These are phyloP conservation scores for Cyprinodon tularosa DNA, from an alignment of 2,113 vertebrate genomes.

Conservation along the genomic window DNA sequence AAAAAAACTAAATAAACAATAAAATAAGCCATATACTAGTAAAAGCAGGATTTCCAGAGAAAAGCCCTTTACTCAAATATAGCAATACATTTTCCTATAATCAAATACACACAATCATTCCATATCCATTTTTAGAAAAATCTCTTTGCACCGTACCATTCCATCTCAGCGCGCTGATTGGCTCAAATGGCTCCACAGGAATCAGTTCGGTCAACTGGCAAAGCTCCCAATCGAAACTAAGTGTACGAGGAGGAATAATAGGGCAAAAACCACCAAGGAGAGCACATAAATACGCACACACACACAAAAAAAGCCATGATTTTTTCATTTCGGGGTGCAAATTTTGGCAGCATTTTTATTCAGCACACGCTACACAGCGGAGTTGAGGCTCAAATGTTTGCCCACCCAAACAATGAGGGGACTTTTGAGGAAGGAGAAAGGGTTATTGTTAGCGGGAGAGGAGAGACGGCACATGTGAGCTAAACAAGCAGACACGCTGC, in stretches of 20 bases:
- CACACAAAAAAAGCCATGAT: constrained; percentile 3
- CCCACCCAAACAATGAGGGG: constrained; percentile 68
- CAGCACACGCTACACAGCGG: constrained; percentile 50
- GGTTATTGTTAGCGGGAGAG: constrained; percentile 50
- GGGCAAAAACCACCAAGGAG: constrained; percentile 8
- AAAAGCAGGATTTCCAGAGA: neutral
- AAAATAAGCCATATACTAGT: neutral
- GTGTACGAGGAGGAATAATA: constrained; percentile 31
- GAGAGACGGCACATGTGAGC: constrained; percentile 44
- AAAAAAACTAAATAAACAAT: neutral
- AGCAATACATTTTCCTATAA: constrained; percentile 20
- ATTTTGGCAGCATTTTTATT: constrained; percentile 53
- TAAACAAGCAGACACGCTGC: constrained; percentile 31
- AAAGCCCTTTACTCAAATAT: constrained; percentile 12
- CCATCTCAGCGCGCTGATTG: constrained; percentile 54
- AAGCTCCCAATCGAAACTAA: constrained; percentile 53
- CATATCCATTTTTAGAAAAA: constrained; percentile 62
- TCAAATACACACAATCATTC: constrained; percentile 41
- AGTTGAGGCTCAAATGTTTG: constrained; percentile 59
- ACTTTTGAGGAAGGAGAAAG: constrained; percentile 60
- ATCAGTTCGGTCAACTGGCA: constrained; percentile 61
- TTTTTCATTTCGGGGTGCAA: constrained; percentile 26
- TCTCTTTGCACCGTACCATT: constrained; percentile 48
- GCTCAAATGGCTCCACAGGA: constrained; percentile 60
- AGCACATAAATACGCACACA: constrained; percentile 14